Evolutionary conservation across 2,113 vertebrate species (phyloP), one percentile per base, ranked within the genome.

Genomic region (Motacilla alba): DNA sequence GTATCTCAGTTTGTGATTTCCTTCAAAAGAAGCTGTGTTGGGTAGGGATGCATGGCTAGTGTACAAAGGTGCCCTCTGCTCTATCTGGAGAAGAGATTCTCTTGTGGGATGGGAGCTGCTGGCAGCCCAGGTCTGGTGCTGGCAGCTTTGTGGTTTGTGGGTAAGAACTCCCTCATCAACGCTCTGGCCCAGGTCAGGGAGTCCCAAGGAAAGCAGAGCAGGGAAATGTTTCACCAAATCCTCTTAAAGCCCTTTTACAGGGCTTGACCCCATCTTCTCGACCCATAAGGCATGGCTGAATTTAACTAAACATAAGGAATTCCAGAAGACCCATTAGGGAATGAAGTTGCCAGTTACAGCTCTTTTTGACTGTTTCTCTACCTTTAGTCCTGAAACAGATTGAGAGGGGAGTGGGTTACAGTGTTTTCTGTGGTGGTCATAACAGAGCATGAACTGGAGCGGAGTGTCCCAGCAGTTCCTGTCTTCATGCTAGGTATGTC

Each of bases 121-220:
- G 55, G 55, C 59, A 63, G 63, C 26, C 28, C 46, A 18, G 28
- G 20, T 58, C 13, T 0, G 2, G 28, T 0, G 0, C 66, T 43
- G 44, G 62, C 58, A 73, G 41, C 67, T 62, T 83, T 69, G 28
- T 77, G 67, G 44, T 41, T 24, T 0, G 0, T 58, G 66, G 44
- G 22, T 74, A 67, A 55, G 80, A 62, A 14, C 37, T 66, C 43
- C 59, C 31, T 49, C 31, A 11, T 56, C 28, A 28, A 2, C 11
- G 18, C 33, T 24, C 33, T 50, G 30, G 33, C 28, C 33, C 49
- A 15, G 39, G 28, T 55, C 28, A 30, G 35, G 60, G 41, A 62
- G 19, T 68, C 53, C 58, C 0, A 3, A 68, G 44, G 59, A 73
- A 10, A 41, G 37, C 22, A n/a, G 56, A 82, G 24, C 8, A 4